Evolutionary conservation across 2,888 invertebrate genomes (phyloP), one percentile per base, ranked within the genome.

Genomic region (Hypercompe scribonia): DNA sequence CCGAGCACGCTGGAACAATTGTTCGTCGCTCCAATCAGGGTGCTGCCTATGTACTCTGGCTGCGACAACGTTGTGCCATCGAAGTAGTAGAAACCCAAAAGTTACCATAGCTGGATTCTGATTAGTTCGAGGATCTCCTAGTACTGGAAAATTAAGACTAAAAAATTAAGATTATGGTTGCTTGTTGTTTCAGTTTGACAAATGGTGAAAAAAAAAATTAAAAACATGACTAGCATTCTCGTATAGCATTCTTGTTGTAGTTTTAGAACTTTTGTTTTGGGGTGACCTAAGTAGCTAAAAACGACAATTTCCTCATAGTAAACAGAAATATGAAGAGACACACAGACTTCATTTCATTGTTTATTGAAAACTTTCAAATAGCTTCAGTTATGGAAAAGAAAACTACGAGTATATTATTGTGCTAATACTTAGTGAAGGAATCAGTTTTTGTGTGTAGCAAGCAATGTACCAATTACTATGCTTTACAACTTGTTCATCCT

Each of bases 91-190:
- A 72, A 99, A 98, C 7, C 99, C 99, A 84, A 99, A 98, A 0
- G 99, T 97, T 70, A 99, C 96, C 87, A 99, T 95, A 0, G 99
- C 99, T 0, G 99, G 99, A 92, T 99, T 99, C 92, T 99, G 99
- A 92, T 99, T 99, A 4, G 98, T 98, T 78, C 99, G 96, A 0
- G 99, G 98, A 93, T 99, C 99, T 28, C 99, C 99, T 72, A 99
- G 94, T 84, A 99, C 99, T 99, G 89, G 2, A 93, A 71, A 69
- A 42, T 4, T 31, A 61, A 13, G 21, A 69, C 69, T 61, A 69
- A 61, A 69, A 61, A 58, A 69, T 61, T 69, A 69, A 69, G 42
- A 69, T 1, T 61, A 42, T 13, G 39, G 31, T 69, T 69, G 39
- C 34, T 21, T 39, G 15, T 61, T n/a, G 21, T 42, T 66, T 15